A percentile compares a stretch with the other conserved stretches of the same genome.
These are phyloP conservation scores for Mycteria americana DNA, from an alignment of 2,797 vertebrate genomes.

Conservation along the genomic window DNA sequence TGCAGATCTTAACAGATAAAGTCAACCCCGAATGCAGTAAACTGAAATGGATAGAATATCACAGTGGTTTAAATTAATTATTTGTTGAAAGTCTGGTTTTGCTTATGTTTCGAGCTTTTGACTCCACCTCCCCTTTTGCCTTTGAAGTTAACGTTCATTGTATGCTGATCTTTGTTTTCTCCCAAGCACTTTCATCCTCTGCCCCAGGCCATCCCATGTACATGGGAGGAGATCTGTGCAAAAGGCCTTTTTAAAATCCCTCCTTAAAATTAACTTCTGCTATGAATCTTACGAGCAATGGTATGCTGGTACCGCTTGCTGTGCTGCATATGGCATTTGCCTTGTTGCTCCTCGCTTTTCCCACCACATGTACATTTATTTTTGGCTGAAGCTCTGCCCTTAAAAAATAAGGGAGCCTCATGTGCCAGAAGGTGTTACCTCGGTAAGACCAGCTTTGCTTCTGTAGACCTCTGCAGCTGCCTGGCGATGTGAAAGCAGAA, in stretches of 20 bases:
- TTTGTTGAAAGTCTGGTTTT: constrained; percentile 23
- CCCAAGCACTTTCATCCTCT: constrained; percentile 19
- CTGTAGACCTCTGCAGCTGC: neutral
- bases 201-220: neutral
- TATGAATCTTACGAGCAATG: neutral
- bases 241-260: neutral
- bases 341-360: neutral
- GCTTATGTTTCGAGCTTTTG: constrained; percentile 36
- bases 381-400: neutral
- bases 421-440: neutral
- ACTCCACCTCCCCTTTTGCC: neutral
- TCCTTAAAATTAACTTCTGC: constrained; percentile 1
- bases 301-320: neutral
- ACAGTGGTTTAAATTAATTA: neutral
- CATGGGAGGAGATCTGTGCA: neutral
- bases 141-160: constrained; percentile 14
- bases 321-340: neutral
- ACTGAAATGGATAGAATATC: neutral
- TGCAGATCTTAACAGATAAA: neutral
- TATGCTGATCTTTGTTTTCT: constrained; percentile 6
- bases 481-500: neutral
- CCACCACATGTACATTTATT: neutral
- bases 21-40: neutral
- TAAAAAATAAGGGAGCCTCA: neutral
- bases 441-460: neutral